These are phyloP conservation scores for Ctenoplectra terminalis DNA, from an alignment of 1,140 invertebrate genomes.

Conservation along the genomic window DNA sequence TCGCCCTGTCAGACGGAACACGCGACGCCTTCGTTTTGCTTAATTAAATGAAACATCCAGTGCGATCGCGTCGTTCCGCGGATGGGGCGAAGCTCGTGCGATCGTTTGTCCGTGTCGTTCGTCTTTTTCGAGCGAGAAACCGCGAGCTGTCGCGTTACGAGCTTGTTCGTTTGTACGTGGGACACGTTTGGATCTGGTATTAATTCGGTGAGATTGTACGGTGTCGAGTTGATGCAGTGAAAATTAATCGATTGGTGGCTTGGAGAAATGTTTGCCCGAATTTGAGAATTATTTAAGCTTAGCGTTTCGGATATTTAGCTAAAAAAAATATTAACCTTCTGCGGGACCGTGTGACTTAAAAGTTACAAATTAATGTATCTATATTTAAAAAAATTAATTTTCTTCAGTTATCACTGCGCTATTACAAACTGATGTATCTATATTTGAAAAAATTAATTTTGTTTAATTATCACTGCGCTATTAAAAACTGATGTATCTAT, in stretches of 20 bases:
- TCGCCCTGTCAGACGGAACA: background rate
- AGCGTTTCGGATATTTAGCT: background rate
- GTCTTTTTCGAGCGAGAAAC: background rate
- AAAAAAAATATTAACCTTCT: too few species aligned
- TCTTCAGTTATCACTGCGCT: too few species aligned
- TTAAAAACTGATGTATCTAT: too few species aligned
- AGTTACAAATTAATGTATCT: too few species aligned
- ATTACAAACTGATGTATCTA: too few species aligned
- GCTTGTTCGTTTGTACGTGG: background rate
- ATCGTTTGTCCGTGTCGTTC: slow-evolving; percentile 17
- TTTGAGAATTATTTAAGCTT: background rate
- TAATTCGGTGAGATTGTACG: background rate
- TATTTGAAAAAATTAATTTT: too few species aligned
- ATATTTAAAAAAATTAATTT: too few species aligned
- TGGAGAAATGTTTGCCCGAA: background rate
- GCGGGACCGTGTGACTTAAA: too few species aligned
- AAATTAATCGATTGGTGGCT: background rate
- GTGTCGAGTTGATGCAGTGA: background rate
- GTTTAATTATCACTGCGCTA: too few species aligned
- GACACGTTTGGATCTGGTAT: background rate
- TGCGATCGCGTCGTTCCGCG: slow-evolving; percentile 12
- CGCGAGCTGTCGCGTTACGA: slow-evolving; percentile 1
- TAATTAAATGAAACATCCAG: slow-evolving; percentile 37
- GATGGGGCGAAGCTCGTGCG: background rate
- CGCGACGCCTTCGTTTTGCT: slow-evolving; percentile 18